Percentiles rank a stretch among this genome's conserved stretches.
Evolutionary conservation across 2,888 invertebrate species (phyloP).

Genomic region (Euspilapteryx auroguttella): DNA sequence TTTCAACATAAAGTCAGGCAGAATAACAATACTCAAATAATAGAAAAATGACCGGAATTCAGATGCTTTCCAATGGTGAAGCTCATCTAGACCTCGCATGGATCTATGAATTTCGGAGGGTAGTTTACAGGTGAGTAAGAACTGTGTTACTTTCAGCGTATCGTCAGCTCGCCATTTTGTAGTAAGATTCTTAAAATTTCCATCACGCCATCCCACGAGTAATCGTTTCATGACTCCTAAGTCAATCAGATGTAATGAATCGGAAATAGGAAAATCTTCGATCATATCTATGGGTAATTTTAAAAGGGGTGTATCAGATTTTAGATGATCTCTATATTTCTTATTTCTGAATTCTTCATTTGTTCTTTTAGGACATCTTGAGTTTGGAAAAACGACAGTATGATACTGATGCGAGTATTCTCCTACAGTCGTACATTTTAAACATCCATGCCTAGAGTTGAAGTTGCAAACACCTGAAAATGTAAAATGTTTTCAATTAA

Average conservation of each 20-base stretch:
- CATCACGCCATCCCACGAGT: slow-evolving; percentile 10
- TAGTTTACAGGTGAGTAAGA: slow-evolving; percentile 7
- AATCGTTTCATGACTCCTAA: slow-evolving; percentile 11
- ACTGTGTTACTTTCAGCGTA: slow-evolving; percentile 7
- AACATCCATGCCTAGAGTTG: slow-evolving; percentile 10
- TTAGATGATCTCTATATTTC: slow-evolving; percentile 5
- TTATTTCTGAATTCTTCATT: slow-evolving; percentile 7
- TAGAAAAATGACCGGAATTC: slow-evolving; percentile 11
- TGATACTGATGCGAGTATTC: slow-evolving; percentile 11
- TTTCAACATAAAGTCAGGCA: slow-evolving; percentile 7
- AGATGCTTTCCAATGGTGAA: slow-evolving; percentile 11
- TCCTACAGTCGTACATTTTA: slow-evolving; percentile 11
- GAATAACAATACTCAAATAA: slow-evolving; percentile 10
- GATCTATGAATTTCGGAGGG: slow-evolving; percentile 11
- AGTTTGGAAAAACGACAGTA: slow-evolving; percentile 8
- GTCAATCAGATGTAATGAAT: slow-evolving; percentile 10
- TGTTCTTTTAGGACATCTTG: slow-evolving; percentile 2
- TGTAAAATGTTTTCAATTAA: not conserved
- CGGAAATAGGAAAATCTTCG: slow-evolving; percentile 9
- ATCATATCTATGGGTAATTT: slow-evolving; percentile 10
- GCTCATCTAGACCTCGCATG: slow-evolving; percentile 8
- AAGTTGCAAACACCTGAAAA: slow-evolving; percentile 9
- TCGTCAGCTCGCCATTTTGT: slow-evolving; percentile 8
- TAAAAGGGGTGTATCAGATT: slow-evolving; percentile 6
- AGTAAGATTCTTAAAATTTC: slow-evolving; percentile 8